These are phyloP conservation scores for Cosmia pyralina DNA, from an alignment of 2,888 invertebrate species.

Conservation along the genomic window DNA sequence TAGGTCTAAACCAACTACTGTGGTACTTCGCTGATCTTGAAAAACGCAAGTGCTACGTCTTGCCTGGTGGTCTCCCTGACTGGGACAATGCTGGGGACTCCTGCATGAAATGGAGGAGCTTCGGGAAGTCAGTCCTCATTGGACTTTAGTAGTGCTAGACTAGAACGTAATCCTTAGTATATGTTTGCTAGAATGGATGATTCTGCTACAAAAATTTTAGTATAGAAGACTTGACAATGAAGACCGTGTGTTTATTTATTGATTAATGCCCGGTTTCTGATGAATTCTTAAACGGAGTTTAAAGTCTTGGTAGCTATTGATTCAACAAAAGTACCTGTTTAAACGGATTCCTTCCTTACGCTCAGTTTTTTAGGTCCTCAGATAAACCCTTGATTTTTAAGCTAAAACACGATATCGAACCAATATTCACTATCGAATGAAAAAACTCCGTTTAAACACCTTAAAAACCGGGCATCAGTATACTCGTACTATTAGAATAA, in stretches of 20 bases:
- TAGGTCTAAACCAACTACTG: constrained; percentile 95
- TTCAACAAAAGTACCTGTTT: no score
- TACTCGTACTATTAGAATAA: no score
- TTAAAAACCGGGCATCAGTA: no score
- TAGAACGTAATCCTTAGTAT: constrained; percentile 1
- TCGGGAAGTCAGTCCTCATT: constrained; percentile 93
- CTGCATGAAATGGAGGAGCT: constrained; percentile 96
- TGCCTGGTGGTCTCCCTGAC: constrained; percentile 93
- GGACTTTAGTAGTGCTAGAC: constrained; percentile 35
- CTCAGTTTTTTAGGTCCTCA: no score
- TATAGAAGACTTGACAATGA: background rate
- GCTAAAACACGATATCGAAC: no score
- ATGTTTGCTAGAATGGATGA: constrained; percentile 6
- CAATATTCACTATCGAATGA: no score
- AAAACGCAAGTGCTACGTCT: constrained; percentile 93
- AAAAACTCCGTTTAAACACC: no score
- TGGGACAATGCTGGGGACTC: constrained; percentile 94
- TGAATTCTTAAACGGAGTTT: no score
- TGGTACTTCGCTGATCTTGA: constrained; percentile 98
- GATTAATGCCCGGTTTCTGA: no score
- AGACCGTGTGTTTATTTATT: background rate
- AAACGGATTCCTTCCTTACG: no score
- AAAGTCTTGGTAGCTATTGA: no score
- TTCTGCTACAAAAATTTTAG: background rate
- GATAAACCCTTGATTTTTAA: no score